These are phyloP conservation scores for Euleptes europaea DNA, from an alignment of 2,113 vertebrate species.

Conservation along the genomic window DNA sequence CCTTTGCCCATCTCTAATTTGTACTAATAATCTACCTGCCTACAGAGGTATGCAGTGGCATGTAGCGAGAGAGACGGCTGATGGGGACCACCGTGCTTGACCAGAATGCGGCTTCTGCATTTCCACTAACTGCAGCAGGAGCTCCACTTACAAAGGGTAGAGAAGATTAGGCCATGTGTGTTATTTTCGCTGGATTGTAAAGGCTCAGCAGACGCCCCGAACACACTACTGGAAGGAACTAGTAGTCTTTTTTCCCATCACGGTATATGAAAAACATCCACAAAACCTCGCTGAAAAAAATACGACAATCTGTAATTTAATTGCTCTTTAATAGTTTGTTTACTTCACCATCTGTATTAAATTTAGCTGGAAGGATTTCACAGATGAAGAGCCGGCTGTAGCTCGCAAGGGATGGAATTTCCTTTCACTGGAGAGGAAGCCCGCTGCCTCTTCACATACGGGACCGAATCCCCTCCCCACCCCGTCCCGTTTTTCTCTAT, in stretches of 20 bases:
- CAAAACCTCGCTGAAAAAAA: constrained; percentile 61
- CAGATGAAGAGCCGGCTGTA: constrained; percentile 46
- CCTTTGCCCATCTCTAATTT: not conserved
- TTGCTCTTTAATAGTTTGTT: constrained; percentile 46
- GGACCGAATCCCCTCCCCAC: constrained; percentile 3
- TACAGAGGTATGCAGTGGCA: constrained; percentile 3
- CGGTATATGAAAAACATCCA: constrained; percentile 55
- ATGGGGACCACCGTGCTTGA: not conserved
- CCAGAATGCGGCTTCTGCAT: not conserved
- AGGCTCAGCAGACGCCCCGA: constrained; percentile 23
- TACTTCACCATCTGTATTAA: constrained; percentile 57
- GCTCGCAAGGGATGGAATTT: constrained; percentile 45
- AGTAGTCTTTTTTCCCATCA: constrained; percentile 20
- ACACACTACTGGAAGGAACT: constrained; percentile 13
- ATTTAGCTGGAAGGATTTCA: constrained; percentile 62
- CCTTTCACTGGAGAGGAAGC: constrained; percentile 20
- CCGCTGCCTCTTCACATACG: not conserved
- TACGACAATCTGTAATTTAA: constrained; percentile 57
- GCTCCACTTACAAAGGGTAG: not conserved
- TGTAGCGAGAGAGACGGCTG: not conserved
- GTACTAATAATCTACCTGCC: constrained; percentile 19
- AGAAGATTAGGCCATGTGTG: not conserved
- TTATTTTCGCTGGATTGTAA: constrained; percentile 12
- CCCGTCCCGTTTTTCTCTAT: constrained; percentile 3
- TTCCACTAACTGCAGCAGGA: constrained; percentile 1